A percentile compares a stretch with the other conserved stretches of the same genome.
Conservation (phyloP, 2,113 vertebrate genomes). For the Myiopsitta monachus region DNA sequence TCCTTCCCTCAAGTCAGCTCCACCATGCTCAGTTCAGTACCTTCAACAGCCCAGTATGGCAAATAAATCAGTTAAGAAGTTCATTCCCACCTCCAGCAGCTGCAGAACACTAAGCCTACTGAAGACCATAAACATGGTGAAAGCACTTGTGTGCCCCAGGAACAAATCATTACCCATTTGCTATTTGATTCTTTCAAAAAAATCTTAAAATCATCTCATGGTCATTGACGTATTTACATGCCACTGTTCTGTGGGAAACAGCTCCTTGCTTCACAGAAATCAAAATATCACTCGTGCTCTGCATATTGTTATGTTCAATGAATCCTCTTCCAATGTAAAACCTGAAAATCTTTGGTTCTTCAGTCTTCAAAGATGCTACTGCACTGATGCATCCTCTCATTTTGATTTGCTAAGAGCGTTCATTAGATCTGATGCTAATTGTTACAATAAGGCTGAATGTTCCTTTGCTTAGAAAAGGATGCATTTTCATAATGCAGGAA, state of each 20-base stretch:
- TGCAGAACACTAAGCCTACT: not conserved
- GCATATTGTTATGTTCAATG: not conserved
- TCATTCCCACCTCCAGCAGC: not conserved
- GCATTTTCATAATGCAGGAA: not conserved
- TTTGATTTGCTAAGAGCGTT: not conserved
- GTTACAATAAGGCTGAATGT: not conserved
- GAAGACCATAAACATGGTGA: not conserved
- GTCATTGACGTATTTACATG: accelerated
- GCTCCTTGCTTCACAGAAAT: not conserved
- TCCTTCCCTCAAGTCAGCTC: not conserved
- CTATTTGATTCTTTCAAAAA: not conserved
- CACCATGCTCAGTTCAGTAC: not conserved
- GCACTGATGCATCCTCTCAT: not conserved
- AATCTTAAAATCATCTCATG: not conserved
- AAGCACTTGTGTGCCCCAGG: not conserved
- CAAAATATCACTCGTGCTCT: not conserved
- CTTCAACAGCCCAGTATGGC: not conserved
- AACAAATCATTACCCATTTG: not conserved
- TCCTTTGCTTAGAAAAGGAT: not conserved
- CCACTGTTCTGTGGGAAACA: not conserved
- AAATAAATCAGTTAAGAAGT: not conserved
- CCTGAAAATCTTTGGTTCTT: not conserved
- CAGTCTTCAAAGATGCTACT: not conserved
- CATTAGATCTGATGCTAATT: not conserved
- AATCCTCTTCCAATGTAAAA: not conserved